Base-by-base conservation (phyloP, 2,797 vertebrate genomes). In the Pseudochromis fuscus region DNA sequence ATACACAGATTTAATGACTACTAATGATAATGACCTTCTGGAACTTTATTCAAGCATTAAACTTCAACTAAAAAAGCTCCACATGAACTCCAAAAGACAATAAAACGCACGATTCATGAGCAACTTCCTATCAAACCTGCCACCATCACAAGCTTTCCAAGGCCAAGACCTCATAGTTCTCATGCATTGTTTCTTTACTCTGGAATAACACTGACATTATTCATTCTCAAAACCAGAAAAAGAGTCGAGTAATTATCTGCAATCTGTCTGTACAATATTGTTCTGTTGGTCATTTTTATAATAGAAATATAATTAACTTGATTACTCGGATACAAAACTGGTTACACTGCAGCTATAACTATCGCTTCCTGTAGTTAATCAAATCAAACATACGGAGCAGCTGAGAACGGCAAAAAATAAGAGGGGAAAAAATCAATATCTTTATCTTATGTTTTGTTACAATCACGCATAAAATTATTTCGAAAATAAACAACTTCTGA, bases 11-110 rank as follows among this genome's bases (percentile, higher is more conserved):
- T 60, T 70, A 85, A 84, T 81, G 25, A 59, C 62, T 40, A 25
- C 68, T 83, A 72, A 85, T 84, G 84, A 87, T 80, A 60, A 73
- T 28, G n/a, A 40, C 50, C 21, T 27, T 44, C 66, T 45, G 42
- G 48, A 58, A 67, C 35, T 63, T 71, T 19, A 51, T 57, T 53
- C 1, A 2, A 58, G 40, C 60, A 13, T 35, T 35, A 3, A 35
- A 42, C n/a, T n/a, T n/a, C n/a, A n/a, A n/a, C n/a, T n/a, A n/a
- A n/a, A n/a, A n/a, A n/a, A n/a, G n/a, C 24, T 66, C 28, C 0
- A 24, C 24, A 35, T 18, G 44, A 19, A n/a, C 30, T 30, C 2
- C 24, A 45, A 68, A 37, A 59, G 12, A 42, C 6, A 42, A 42
- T n/a, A n/a, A n/a, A n/a, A n/a, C n/a, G n/a, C n/a, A n/a, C n/a